Evolutionary conservation across 2,888 invertebrate genomes (phyloP).

Genomic region (Habrosyne pyritoides): DNA sequence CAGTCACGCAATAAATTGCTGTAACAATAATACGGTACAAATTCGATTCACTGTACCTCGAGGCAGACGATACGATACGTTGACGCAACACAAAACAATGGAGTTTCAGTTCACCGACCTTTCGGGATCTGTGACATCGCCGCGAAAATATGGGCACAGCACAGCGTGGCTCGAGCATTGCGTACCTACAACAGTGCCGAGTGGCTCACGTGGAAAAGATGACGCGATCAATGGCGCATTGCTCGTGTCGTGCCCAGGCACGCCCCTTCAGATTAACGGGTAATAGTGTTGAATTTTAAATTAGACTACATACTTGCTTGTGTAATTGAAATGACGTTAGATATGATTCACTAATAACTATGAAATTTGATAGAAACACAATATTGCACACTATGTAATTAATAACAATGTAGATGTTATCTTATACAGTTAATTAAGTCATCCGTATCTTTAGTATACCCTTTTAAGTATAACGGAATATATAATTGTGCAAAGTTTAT

Average conservation of each 20-base stretch:
- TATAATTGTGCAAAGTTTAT: neutral
- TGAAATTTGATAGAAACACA: neutral
- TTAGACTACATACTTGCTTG: conserved; percentile 61
- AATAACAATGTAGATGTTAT: neutral
- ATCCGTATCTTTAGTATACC: neutral
- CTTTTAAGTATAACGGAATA: neutral
- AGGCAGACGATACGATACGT: conserved; percentile 76
- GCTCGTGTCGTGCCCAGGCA: conserved; percentile 61
- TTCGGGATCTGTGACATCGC: conserved; percentile 77
- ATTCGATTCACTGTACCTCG: conserved; percentile 71
- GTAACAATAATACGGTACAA: conserved; percentile 71
- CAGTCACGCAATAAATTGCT: conserved; percentile 63
- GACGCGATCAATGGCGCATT: conserved; percentile 66
- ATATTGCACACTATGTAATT: neutral
- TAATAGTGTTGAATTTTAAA: conserved; percentile 72
- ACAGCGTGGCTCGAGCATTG: conserved; percentile 53
- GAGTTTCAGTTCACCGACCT: conserved; percentile 78
- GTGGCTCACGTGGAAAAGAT: conserved; percentile 37
- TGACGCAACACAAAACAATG: conserved; percentile 81
- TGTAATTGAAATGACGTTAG: conserved; percentile 69
- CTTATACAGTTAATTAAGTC: neutral
- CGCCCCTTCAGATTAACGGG: conserved; percentile 72
- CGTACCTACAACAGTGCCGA: conserved; percentile 37
- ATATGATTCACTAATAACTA: conserved; percentile 43
- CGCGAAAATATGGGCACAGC: conserved; percentile 76